These are phyloP conservation scores for Anomalospiza imberbis DNA, from an alignment of 2,797 vertebrate species.

Conservation along the genomic window DNA sequence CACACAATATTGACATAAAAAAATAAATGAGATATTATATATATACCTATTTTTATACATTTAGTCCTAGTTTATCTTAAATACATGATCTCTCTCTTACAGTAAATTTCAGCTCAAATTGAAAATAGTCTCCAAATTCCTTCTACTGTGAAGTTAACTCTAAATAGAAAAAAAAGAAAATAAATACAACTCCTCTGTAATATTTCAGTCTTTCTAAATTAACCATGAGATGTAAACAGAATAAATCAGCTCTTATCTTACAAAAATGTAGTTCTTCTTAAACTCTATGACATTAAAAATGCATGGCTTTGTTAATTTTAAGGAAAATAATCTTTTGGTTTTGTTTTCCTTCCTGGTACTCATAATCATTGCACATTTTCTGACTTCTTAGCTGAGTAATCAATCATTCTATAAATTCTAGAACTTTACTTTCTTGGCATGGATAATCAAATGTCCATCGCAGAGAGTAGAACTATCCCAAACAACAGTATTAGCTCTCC, in stretches of 20 bases:
- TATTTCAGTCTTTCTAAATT: background rate
- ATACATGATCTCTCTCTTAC: background rate
- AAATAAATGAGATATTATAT: background rate
- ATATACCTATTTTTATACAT: background rate
- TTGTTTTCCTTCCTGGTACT: background rate
- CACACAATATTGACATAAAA: background rate
- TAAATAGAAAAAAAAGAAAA: background rate
- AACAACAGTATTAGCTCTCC: background rate
- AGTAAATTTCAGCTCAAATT: background rate
- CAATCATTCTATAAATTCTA: background rate
- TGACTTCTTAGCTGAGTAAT: background rate
- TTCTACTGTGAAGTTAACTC: background rate
- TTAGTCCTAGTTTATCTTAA: background rate
- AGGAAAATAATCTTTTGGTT: background rate
- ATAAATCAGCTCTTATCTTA: background rate
- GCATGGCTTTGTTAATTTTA: background rate
- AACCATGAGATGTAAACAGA: background rate
- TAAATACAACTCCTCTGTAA: background rate
- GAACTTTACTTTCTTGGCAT: background rate
- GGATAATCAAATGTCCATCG: background rate
- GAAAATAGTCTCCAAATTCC: background rate
- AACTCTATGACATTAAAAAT: background rate
- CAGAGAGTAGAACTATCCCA: accelerated
- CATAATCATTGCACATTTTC: background rate
- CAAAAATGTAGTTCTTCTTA: background rate